A percentile compares a stretch with the other conserved stretches of the same genome.
These are phyloP conservation scores for Scylla paramamosain DNA, from an alignment of 1,140 invertebrate species.

Conservation along the genomic window DNA sequence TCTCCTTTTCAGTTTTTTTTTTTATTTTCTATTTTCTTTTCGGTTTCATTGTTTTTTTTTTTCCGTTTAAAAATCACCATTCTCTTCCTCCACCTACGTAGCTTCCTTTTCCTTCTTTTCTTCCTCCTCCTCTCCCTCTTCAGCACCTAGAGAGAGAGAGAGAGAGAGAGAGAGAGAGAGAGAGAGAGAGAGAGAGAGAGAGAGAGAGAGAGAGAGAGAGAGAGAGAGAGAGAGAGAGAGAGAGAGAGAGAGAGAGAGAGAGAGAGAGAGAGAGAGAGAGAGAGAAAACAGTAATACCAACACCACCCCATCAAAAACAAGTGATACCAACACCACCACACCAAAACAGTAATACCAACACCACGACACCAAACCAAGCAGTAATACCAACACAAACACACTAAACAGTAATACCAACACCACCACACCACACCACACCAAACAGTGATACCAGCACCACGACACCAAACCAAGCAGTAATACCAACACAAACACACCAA, in stretches of 20 bases:
- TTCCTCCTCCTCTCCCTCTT: neutral
- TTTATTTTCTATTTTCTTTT: no score
- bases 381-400: neutral
- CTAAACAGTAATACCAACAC: neutral
- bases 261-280: neutral
- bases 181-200: slow-evolving; percentile 29
- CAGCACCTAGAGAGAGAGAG: no score
- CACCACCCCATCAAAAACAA: neutral
- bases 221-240: slow-evolving; percentile 29
- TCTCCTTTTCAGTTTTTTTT: no score
- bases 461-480: no score
- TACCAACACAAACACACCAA: neutral
- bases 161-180: slow-evolving; percentile 47
- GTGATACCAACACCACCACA: neutral
- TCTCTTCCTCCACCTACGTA: no score
- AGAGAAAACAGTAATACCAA: neutral
- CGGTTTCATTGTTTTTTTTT: no score
- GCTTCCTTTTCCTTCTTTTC: neutral
- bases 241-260: slow-evolving; percentile 41
- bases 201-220: neutral
- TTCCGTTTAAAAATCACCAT: no score
- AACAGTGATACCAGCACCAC: neutral
- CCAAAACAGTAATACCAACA: neutral
- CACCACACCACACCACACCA: neutral
- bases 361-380: neutral